Base-by-base conservation (phyloP, 2,888 invertebrate genomes). In the Cryptus armator region DNA sequence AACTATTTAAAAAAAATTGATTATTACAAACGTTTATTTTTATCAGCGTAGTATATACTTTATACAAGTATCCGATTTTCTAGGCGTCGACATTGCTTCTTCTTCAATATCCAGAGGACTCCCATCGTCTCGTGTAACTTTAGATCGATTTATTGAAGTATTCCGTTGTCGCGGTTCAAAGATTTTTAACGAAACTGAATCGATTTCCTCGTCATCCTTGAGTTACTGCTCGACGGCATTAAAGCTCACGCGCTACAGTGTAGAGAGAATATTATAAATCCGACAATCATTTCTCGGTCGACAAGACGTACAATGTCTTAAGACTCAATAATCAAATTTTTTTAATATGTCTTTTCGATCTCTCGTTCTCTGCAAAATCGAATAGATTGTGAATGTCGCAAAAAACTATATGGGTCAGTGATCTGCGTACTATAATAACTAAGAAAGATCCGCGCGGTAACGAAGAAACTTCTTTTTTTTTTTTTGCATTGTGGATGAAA, bases 121-220 rank as follows among this genome's bases (percentile, higher is more conserved):
- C 24, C 24, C 56, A 19, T 24, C 24, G 16, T 46, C 6, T 16
- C 29, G n/a, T 29, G 12, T 51, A 46, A 56, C 43, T 51, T 62
- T 4, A 70, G 37, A 46, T 70, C 64, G 66, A 53, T 43, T 24
- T 66, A 74, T 81, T 37, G 29, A 81, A 44, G 64, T 7, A 9
- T 24, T 46, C 46, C 62, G 43, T 53, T 51, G 68, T 79, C 68
- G 59, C 43, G 78, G 78, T 78, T 68, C 78, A 51, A 51, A 67
- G 71, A 82, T 37, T 70, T 44, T 84, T 79, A 89, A 90, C 81
- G 90, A 91, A 90, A 91, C 88, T 88, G 89, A 91, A 90, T 90
- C 90, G 87, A 90, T 91, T 89, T 88, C 87, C 86, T 87, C 87
- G 91, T 89, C 86, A 88, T 86, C 88, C 89, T 86, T 86, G 84